phyloP scores from a whole-genome alignment of 2,888 invertebrate genomes.

The Brenthis daphne region DNA sequence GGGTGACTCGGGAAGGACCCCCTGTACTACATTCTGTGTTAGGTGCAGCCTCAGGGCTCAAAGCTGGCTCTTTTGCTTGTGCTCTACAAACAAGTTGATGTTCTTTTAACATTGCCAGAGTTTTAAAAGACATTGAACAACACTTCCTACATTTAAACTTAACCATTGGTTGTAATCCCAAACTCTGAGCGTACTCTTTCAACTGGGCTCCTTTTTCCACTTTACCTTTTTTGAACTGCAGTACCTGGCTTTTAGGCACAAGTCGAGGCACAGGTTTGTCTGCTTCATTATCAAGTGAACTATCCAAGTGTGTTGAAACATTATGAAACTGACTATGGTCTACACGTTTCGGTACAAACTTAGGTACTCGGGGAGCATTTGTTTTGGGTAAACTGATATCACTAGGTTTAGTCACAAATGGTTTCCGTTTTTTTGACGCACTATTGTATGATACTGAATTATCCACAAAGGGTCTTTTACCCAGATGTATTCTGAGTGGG shows the following conservation, averaged over 20 bases:
- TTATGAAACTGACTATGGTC: conserved; percentile 65
- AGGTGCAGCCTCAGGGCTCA: conserved; percentile 67
- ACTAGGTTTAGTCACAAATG: conserved; percentile 57
- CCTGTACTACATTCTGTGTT: conserved; percentile 60
- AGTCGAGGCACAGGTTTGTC: conserved; percentile 75
- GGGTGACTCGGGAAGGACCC: conserved; percentile 84
- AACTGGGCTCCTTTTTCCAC: conserved; percentile 68
- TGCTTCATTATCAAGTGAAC: conserved; percentile 60
- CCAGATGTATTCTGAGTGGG: conserved; percentile 73
- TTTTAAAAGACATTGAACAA: conserved; percentile 85
- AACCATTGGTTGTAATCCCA: conserved; percentile 87
- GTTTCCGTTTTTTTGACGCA: conserved; percentile 66
- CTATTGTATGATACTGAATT: conserved; percentile 65
- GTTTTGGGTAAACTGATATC: conserved; percentile 55
- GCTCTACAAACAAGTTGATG: conserved; percentile 85
- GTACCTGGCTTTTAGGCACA: conserved; percentile 74
- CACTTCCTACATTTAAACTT: conserved; percentile 90
- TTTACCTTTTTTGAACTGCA: conserved; percentile 74
- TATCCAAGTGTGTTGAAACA: conserved; percentile 59
- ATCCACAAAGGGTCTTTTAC: conserved; percentile 77
- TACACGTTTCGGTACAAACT: conserved; percentile 67
- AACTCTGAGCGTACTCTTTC: conserved; percentile 87
- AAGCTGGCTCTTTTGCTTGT: conserved; percentile 67
- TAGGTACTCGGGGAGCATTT: conserved; percentile 63
- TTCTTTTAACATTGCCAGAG: conserved; percentile 85